phyloP scores from a whole-genome alignment of 2,888 invertebrate genomes.

The Halocaridina rubra region DNA sequence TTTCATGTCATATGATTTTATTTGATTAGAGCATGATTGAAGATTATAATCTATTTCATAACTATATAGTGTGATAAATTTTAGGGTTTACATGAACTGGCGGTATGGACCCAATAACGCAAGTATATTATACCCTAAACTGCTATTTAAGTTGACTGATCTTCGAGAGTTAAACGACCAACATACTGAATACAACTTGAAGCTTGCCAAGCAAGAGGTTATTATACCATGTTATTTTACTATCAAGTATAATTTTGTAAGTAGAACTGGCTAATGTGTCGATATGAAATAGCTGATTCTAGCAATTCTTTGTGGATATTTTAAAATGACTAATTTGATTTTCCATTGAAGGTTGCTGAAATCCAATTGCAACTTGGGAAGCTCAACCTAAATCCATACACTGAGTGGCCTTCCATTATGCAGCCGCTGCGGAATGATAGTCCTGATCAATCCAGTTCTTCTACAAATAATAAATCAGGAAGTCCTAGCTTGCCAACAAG shows the following conservation, averaged over 20 bases:
- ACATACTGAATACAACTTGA: slow-evolving; percentile 66
- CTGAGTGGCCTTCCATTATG: slow-evolving; percentile 50
- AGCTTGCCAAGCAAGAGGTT: slow-evolving; percentile 46
- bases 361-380: slow-evolving; percentile 66
- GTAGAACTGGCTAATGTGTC: no score
- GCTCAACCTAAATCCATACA: slow-evolving; percentile 65
- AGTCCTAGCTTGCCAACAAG: not conserved
- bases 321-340: no score
- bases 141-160: slow-evolving; percentile 69
- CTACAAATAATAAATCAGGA: not conserved
- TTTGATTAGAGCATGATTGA: no score
- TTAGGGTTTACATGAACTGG: slow-evolving; percentile 68
- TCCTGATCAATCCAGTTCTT: not conserved
- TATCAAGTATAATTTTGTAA: no score
- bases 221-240: no score
- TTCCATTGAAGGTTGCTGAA: slow-evolving; percentile 64
- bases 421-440: not conserved
- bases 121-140: slow-evolving; percentile 67
- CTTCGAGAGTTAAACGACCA: slow-evolving; percentile 68
- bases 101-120: slow-evolving; percentile 67
- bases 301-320: no score
- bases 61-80: no score
- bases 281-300: no score
- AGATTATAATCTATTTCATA: no score
- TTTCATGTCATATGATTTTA: no score